phyloP scores from a whole-genome alignment of 2,888 invertebrate genomes.

The Harmothoe impar region DNA sequence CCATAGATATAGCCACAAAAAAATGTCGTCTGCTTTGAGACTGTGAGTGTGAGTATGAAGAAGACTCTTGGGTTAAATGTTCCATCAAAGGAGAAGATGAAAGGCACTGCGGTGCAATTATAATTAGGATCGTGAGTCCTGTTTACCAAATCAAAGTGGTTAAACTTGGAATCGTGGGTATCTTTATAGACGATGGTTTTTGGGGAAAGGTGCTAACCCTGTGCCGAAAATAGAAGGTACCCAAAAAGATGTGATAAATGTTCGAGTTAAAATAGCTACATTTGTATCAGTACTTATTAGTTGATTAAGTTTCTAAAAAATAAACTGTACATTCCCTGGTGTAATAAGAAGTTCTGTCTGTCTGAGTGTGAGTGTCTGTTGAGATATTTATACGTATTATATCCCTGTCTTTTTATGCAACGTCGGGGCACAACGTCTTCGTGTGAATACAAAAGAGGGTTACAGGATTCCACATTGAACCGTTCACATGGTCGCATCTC shows the following conservation, averaged over 20 bases:
- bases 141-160: background rate
- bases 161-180: background rate
- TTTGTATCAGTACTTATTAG: background rate
- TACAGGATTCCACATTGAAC: too few relatives aligned
- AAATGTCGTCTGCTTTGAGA: background rate
- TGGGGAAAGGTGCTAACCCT: background rate
- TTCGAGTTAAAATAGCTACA: background rate
- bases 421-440: too few relatives aligned
- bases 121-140: background rate
- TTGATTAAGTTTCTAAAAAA: background rate
- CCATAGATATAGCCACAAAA: constrained; percentile 16
- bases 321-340: background rate
- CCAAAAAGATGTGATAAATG: background rate
- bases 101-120: background rate
- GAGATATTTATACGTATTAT: too few relatives aligned
- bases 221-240: background rate
- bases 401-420: too few relatives aligned
- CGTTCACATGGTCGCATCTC: too few relatives aligned
- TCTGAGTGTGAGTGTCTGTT: too few relatives aligned
- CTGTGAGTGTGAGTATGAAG: background rate
- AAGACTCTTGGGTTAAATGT: background rate
- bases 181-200: background rate
- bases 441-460: too few relatives aligned
- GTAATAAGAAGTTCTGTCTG: background rate
- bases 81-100: background rate